Conservation (phyloP, 2,797 vertebrate species). For the Monodelphis domestica region DNA sequence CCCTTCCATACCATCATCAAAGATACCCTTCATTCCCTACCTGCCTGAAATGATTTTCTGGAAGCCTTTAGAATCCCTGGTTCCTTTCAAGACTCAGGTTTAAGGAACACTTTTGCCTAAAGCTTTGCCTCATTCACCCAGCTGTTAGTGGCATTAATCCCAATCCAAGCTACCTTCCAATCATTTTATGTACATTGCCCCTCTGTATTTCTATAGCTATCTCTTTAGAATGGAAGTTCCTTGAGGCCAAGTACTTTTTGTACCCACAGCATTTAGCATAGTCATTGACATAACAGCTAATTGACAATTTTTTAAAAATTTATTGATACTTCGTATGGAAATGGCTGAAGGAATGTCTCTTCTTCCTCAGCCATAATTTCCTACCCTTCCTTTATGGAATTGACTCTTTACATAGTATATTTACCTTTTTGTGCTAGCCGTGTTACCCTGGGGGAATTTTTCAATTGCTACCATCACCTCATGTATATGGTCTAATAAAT, state of each 20-base stretch:
- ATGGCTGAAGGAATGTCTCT: not conserved
- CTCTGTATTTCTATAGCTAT: not conserved
- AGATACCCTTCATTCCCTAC: not conserved
- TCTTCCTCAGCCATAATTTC: not conserved
- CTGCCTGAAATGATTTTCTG: not conserved
- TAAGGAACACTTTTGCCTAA: not conserved
- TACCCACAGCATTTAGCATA: not conserved
- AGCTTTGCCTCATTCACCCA: not conserved
- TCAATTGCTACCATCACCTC: not conserved
- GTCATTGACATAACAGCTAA: not conserved
- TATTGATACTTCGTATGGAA: not conserved
- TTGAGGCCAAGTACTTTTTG: not conserved
- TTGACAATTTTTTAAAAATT: not conserved
- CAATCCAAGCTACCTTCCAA: not conserved
- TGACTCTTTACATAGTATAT: not conserved
- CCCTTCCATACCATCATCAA: not conserved
- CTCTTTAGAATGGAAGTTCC: not conserved
- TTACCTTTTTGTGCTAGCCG: slow-evolving; percentile 8
- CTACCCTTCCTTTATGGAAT: not conserved
- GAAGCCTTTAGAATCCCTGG: not conserved
- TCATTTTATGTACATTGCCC: not conserved
- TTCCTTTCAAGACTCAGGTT: not conserved
- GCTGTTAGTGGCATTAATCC: not conserved
- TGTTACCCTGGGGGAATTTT: not conserved
- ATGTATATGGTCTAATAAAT: not conserved